These are phyloP conservation scores for Parambassis ranga DNA, from an alignment of 2,797 vertebrate species.

Conservation along the genomic window DNA sequence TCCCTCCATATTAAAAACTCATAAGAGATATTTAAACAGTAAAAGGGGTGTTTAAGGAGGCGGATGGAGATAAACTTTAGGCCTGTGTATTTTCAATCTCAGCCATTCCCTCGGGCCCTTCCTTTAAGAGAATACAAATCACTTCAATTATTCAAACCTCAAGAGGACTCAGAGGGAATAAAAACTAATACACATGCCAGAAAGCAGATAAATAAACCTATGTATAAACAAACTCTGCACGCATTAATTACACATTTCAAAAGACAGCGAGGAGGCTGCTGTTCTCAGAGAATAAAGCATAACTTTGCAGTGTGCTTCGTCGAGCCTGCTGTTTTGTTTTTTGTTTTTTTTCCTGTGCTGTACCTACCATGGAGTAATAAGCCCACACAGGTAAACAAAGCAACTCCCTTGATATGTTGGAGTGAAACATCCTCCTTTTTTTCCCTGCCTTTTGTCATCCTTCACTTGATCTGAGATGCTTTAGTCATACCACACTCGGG, in stretches of 20 bases:
- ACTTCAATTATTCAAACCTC: conserved; percentile 79
- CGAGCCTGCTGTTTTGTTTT: conserved; percentile 37
- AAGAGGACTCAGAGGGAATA: conserved; percentile 49
- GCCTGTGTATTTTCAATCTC: conserved; percentile 75
- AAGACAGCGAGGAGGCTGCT: conserved; percentile 25
- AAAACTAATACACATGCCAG: conserved; percentile 48
- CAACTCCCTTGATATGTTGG: conserved; percentile 58
- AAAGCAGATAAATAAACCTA: conserved; percentile 57
- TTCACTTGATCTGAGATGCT: conserved; percentile 58
- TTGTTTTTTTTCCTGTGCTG: conserved; percentile 33
- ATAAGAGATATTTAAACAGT: conserved; percentile 65
- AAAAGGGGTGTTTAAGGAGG: conserved; percentile 63
- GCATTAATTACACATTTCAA: conserved; percentile 71
- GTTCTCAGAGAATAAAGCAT: conserved; percentile 39
- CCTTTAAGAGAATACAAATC: conserved; percentile 83
- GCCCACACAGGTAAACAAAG: conserved; percentile 74
- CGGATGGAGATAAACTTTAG: conserved; percentile 75
- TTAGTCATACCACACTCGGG: conserved; percentile 44
- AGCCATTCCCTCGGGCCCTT: conserved; percentile 73
- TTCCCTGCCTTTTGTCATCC: conserved; percentile 61
- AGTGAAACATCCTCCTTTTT: conserved; percentile 52
- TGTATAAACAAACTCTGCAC: conserved; percentile 58
- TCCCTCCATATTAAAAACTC: conserved; percentile 56
- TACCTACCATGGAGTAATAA: conserved; percentile 52
- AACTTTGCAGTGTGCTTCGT: conserved; percentile 27